phyloP scores from a whole-genome alignment of 2,797 vertebrate genomes.

The Acridotheres tristis region DNA sequence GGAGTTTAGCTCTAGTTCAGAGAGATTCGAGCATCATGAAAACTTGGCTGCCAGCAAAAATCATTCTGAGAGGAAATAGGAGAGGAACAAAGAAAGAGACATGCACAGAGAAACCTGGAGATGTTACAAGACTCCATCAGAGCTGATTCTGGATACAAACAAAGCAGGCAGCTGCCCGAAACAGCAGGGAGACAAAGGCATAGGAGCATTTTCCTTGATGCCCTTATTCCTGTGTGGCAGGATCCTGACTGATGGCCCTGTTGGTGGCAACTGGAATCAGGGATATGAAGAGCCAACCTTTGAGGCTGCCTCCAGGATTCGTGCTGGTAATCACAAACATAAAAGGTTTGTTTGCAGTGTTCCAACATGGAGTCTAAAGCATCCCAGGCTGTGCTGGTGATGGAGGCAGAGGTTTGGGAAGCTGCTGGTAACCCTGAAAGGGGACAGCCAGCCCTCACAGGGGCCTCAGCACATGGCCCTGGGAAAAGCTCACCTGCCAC shows the following conservation, averaged over 20 bases:
- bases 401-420: not conserved
- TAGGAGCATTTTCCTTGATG: not conserved
- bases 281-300: not conserved
- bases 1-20: not conserved
- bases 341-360: not conserved
- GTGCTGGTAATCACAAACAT: not conserved
- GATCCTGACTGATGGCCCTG: not conserved
- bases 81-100: not conserved
- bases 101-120: not conserved
- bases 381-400: not conserved
- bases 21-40: rapidly evolving
- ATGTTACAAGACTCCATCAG: not conserved
- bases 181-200: not conserved
- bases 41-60: not conserved
- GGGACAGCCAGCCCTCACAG: not conserved
- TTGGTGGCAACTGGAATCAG: not conserved
- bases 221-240: not conserved
- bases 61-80: not conserved
- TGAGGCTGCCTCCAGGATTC: not conserved
- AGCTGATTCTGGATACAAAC: not conserved
- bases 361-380: not conserved
- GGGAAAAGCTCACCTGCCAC: not conserved
- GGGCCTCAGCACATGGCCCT: rapidly evolving
- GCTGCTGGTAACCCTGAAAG: not conserved
- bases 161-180: not conserved